A percentile compares a stretch with the other conserved stretches of the same genome.
Evolutionary conservation across 2,113 vertebrate genomes (phyloP).

Genomic region (Leptobrachium leishanense): DNA sequence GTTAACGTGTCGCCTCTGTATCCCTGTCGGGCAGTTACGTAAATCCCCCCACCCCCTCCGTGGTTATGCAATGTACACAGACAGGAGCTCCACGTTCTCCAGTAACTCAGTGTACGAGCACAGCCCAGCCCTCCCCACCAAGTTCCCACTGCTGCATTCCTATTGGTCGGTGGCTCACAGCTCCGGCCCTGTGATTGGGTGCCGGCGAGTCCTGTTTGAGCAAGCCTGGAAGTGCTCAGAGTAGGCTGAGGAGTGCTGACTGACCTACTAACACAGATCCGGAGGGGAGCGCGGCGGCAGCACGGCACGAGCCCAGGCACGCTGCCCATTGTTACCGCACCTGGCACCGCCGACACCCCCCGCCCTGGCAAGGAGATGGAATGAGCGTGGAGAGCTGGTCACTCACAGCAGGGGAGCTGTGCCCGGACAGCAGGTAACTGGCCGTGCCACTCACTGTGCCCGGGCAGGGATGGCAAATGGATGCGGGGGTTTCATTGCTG

Average conservation of each 20-base stretch:
- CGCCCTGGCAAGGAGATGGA: no score
- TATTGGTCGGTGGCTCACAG: slow-evolving; percentile 55
- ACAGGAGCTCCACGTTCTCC: slow-evolving; percentile 46
- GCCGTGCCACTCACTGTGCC: background rate
- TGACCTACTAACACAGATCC: slow-evolving; percentile 98
- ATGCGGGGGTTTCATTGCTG: no score
- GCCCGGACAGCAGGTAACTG: slow-evolving; percentile 8
- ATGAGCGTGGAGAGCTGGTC: no score
- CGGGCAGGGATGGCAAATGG: no score
- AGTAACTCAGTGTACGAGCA: slow-evolving; percentile 47
- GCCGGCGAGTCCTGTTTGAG: slow-evolving; percentile 43
- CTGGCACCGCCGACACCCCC: no score
- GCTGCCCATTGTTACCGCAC: slow-evolving; percentile 14
- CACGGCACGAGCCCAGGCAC: slow-evolving; percentile 7
- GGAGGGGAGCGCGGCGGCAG: slow-evolving; percentile 61
- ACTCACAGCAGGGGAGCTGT: no score
- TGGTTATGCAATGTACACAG: slow-evolving; percentile 55
- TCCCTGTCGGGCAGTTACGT: slow-evolving; percentile 47
- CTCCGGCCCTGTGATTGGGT: slow-evolving; percentile 58
- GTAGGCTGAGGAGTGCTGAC: slow-evolving; percentile 72
- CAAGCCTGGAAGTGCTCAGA: slow-evolving; percentile 60
- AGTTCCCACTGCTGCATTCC: slow-evolving; percentile 41
- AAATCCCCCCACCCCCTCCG: slow-evolving; percentile 44
- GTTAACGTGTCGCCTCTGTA: slow-evolving; percentile 33
- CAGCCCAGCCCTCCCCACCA: slow-evolving; percentile 36